Evolutionary conservation across 2,797 vertebrate species (phyloP), one percentile per base, ranked within the genome.

Genomic region (Peromyscus eremicus): DNA sequence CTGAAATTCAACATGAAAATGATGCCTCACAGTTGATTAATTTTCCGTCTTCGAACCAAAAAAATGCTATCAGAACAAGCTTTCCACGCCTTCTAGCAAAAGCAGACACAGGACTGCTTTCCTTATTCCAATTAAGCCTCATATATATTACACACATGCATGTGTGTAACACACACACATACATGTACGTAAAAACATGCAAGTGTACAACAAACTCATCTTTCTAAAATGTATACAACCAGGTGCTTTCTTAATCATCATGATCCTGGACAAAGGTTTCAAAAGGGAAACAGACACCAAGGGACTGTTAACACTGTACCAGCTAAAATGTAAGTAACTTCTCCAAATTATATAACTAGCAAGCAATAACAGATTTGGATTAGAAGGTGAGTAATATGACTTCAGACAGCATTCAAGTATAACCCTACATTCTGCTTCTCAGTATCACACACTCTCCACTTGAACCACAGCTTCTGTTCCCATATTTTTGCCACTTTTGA

Each of bases 1-100:
- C 85, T 92, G 32, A 96, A 94, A 94, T 88, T 85, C 76, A 96
- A 95, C 79, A n/a, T 73, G 77, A 88, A 64, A 86, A 68, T 68
- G 93, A 97, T 49, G 8, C 64, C n/a, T 43, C 68, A 40, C 5
- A 82, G 14, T 57, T 91, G 40, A 95, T 34, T 94, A 32, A 46
- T 96, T 96, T 94, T 70, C 81, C 75, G 37, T 95, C 81, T 96
- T 84, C 66, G 23, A 91, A 93, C 83, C 40, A 94, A 87, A 85
- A 4, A 92, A 66, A 84, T 23, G 32, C 10, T 60, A 73, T 91
- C 17, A 95, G 60, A 88, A 96, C 96, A 96, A 32, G 11, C 9
- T 6, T 68, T 92, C 37, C 13, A 34, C 21, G 27, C 34, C 23
- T 90, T 68, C 34, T 87, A 90, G 52, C 64, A 94, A 77, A 94